Percentiles rank a stretch among this genome's conserved stretches.
Conservation (phyloP, 1,140 invertebrate genomes). For the Archivesica marissinica region DNA sequence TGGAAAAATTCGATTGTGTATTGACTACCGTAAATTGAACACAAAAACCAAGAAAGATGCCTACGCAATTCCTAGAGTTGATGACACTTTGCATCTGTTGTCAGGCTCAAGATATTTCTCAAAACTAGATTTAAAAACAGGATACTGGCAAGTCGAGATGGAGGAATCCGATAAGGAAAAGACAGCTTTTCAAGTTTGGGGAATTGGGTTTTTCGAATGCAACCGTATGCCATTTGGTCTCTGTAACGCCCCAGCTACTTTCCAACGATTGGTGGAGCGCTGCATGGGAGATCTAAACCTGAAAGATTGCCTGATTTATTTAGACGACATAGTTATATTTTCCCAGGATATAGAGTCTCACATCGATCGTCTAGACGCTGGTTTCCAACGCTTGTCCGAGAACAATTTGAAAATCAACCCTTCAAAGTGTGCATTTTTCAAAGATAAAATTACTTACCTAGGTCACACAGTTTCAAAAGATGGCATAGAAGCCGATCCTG, state of each 20-base stretch:
- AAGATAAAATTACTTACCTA: slow-evolving; percentile 22
- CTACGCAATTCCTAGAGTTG: no score
- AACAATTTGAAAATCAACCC: slow-evolving; percentile 15
- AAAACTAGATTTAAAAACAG: slow-evolving; percentile 78
- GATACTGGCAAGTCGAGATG: slow-evolving; percentile 84
- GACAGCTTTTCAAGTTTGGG: slow-evolving; percentile 55
- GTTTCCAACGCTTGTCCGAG: background rate
- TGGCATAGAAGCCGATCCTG: slow-evolving; percentile 62
- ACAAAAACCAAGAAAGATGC: no score
- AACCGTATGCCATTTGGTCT: slow-evolving; percentile 83
- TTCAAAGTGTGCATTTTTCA: slow-evolving; percentile 34
- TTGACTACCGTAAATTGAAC: no score
- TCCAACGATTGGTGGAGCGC: slow-evolving; percentile 85
- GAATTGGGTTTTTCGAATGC: slow-evolving; percentile 60
- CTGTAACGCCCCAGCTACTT: slow-evolving; percentile 83
- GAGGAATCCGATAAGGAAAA: slow-evolving; percentile 65
- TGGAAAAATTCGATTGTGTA: no score
- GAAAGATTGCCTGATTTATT: slow-evolving; percentile 3
- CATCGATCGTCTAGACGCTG: background rate
- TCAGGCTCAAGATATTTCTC: slow-evolving; percentile 81
- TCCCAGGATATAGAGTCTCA: background rate
- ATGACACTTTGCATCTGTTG: slow-evolving; percentile 47
- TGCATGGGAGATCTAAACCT: slow-evolving; percentile 67
- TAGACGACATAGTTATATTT: slow-evolving; percentile 14
- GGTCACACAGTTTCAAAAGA: slow-evolving; percentile 65